Base-by-base conservation (phyloP, 2,797 vertebrate species). In the Knipowitschia caucasica region DNA sequence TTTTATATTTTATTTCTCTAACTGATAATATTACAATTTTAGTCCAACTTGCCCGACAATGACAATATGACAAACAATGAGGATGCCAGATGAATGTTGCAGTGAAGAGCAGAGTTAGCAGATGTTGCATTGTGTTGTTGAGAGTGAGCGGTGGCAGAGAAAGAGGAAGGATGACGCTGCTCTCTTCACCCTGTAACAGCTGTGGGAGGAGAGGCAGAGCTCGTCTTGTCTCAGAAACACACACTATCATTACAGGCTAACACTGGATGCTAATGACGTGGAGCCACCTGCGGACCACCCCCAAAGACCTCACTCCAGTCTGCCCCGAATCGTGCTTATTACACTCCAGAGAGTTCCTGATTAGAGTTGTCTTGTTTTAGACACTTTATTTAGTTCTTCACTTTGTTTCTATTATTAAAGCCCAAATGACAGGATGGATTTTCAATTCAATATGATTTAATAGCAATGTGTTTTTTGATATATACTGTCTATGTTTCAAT, bases 211-310 rank as follows among this genome's bases (percentile, higher is more conserved):
- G 57, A 62, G 81, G 78, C 70, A 53, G 78, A 69, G 63, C 56
- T 53, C 59, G 63, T 62, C 67, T 52, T 17, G 66, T 77, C 67
- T 75, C 60, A 75, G 64, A 67, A 55, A 80, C 69, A 64, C 61
- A 73, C 67, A 65, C 75, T 81, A 47, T 84, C 77, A 87, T 88
- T 82, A 83, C 73, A 64, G 69, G 44, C 53, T 35, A 68, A 62
- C 67, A 51, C 63, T 73, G 31, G 38, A 58, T 59, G 51, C 51
- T 72, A 71, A 78, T 83, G 64, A 76, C 59, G 63, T 27, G 27
- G 42, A 20, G 55, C 45, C 72, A 57, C 50, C 53, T 61, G 44
- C 51, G 58, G 50, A 54, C 39, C 29, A 39, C 56, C 21, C 38
- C 46, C 15, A 60, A 17, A 3, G 17, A 50, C 14, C 17, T 36